phyloP scores from a whole-genome alignment of 2,888 invertebrate genomes.

The Arctia plantaginis region DNA sequence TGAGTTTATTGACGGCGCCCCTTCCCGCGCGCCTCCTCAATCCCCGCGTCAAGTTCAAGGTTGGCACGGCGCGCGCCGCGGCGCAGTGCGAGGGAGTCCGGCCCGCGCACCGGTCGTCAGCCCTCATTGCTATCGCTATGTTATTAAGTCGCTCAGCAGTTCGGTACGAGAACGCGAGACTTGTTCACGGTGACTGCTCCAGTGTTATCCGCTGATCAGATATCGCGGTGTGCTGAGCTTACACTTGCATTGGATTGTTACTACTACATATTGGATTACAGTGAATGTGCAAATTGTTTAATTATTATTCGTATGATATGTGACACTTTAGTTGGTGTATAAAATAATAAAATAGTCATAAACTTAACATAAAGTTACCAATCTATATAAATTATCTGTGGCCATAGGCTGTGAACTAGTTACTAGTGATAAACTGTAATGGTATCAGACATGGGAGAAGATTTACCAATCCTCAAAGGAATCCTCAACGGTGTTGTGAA shows the following conservation, averaged over 20 bases:
- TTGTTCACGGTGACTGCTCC: constrained; percentile 68
- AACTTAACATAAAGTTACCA: constrained; percentile 78
- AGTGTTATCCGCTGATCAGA: constrained; percentile 65
- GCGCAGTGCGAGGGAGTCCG: constrained; percentile 87
- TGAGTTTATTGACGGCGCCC: constrained; percentile 84
- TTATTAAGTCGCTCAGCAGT: constrained; percentile 73
- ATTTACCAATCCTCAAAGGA: constrained; percentile 95
- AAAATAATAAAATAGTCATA: constrained; percentile 64
- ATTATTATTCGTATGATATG: constrained; percentile 67
- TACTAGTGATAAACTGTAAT: constrained; percentile 80
- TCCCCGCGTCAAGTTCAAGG: constrained; percentile 87
- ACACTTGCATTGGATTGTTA: constrained; percentile 72
- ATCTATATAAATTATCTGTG: constrained; percentile 74
- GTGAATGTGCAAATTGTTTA: constrained; percentile 71
- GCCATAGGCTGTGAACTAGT: constrained; percentile 84
- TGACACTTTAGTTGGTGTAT: constrained; percentile 70
- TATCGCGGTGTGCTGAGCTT: constrained; percentile 63
- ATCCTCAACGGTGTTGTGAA: constrained; percentile 96
- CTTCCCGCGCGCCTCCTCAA: constrained; percentile 71
- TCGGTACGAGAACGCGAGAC: constrained; percentile 75
- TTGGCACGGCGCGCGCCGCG: constrained; percentile 87
- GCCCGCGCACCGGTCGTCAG: constrained; percentile 86
- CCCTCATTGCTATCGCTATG: constrained; percentile 81
- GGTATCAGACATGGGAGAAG: constrained; percentile 92
- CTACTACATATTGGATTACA: constrained; percentile 77